These are phyloP conservation scores for Nesometra sesokonis DNA, from an alignment of 35 echinoderm and acorn worm species.

Conservation along the genomic window DNA sequence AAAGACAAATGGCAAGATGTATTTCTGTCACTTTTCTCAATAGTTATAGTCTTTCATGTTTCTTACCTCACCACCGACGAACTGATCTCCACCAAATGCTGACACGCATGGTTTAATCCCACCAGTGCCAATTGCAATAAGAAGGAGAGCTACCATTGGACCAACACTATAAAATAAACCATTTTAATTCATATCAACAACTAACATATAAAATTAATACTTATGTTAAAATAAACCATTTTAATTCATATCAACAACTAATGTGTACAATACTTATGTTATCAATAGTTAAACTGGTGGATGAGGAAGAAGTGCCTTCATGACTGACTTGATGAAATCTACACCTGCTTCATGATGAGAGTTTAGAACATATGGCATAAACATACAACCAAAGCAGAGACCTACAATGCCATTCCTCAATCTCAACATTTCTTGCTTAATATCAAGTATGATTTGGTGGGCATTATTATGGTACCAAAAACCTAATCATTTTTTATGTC, in stretches of 20 bases:
- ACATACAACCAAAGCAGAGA: too few relatives aligned
- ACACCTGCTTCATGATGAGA: background rate
- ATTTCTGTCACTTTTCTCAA: too few relatives aligned
- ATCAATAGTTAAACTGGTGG: background rate
- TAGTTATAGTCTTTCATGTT: background rate
- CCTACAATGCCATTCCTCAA: too few relatives aligned
- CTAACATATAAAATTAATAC: too few relatives aligned
- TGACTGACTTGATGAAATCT: background rate
- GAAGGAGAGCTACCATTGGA: slow-evolving; percentile 68
- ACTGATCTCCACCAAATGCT: slow-evolving; percentile 97
- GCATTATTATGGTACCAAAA: too few relatives aligned
- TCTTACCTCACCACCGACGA: slow-evolving; percentile 67
- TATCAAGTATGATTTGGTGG: too few relatives aligned
- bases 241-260: background rate
- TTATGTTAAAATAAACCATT: slow-evolving; percentile 10
- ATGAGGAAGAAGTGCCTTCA: background rate
- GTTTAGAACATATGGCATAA: background rate
- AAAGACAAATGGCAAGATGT: too few relatives aligned
- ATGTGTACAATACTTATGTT: too few relatives aligned
- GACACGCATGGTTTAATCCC: slow-evolving; percentile 97
- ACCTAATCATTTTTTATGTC: too few relatives aligned
- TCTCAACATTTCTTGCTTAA: too few relatives aligned
- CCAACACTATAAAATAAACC: slow-evolving; percentile 43
- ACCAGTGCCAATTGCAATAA: slow-evolving; percentile 88
- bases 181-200: background rate